Evolutionary conservation across 2,888 invertebrate genomes (phyloP).

Genomic region (Ferdinandea cuprea): DNA sequence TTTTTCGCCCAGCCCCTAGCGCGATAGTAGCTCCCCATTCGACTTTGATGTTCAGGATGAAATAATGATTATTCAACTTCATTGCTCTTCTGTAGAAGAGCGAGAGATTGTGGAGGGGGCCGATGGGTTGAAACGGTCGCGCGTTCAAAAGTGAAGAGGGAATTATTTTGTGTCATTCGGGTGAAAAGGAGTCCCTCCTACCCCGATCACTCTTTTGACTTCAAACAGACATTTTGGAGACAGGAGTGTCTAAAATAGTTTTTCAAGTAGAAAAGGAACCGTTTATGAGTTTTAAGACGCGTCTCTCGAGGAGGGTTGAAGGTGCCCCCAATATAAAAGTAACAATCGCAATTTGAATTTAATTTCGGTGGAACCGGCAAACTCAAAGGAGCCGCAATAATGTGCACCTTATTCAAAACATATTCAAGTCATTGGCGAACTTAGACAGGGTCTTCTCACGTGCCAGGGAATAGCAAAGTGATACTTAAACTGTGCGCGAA

Average conservation of each 20-base stretch:
- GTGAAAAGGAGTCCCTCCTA: not conserved
- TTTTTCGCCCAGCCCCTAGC: constrained; percentile 2
- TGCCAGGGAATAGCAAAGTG: constrained; percentile 3
- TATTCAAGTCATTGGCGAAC: constrained; percentile 25
- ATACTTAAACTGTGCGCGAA: constrained; percentile 31
- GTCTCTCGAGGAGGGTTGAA: not conserved
- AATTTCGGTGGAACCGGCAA: constrained; percentile 2
- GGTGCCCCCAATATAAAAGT: no score
- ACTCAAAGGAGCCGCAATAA: constrained; percentile 4
- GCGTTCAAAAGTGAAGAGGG: constrained; percentile 22
- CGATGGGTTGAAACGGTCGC: constrained; percentile 2
- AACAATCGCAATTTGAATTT: not conserved
- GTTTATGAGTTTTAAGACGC: constrained; percentile 53
- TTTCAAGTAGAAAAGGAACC: not conserved
- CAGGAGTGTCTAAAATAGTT: constrained; percentile 4
- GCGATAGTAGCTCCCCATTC: constrained; percentile 4
- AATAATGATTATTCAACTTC: constrained; percentile 73
- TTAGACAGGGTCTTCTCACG: constrained; percentile 35
- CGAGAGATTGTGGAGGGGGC: not conserved
- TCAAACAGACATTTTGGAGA: constrained; percentile 32
- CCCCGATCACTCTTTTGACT: not conserved
- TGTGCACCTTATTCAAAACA: not conserved
- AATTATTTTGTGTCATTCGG: constrained; percentile 60
- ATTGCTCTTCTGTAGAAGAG: constrained; percentile 49
- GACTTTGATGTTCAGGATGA: constrained; percentile 68